Conservation (phyloP, 1,140 invertebrate genomes). For the Chrysomallon squamiferum region DNA sequence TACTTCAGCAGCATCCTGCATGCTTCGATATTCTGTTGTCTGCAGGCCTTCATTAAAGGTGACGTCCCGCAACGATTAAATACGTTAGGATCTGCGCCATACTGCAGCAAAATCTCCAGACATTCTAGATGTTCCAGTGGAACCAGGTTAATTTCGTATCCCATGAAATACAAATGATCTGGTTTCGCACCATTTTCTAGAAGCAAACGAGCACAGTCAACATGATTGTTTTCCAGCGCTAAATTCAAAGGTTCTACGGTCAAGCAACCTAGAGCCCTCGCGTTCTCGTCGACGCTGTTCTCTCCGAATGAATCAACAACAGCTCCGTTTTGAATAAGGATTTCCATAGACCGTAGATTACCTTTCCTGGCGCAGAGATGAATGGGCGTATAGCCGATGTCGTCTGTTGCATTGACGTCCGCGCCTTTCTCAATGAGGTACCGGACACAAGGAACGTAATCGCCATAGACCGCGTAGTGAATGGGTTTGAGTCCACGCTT, state of each 20-base stretch:
- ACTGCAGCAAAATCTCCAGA: constrained; percentile 80
- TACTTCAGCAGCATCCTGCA: constrained; percentile 82
- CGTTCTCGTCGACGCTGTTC: constrained; percentile 26
- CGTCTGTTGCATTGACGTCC: constrained; percentile 85
- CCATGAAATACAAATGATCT: constrained; percentile 77
- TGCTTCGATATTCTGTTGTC: constrained; percentile 47
- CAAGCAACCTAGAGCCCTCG: constrained; percentile 42
- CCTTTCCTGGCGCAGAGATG: constrained; percentile 88
- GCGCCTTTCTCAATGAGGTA: constrained; percentile 68
- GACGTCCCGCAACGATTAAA: constrained; percentile 74
- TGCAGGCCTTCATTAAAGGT: constrained; percentile 75
- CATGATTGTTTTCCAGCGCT: constrained; percentile 86
- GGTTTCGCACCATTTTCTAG: constrained; percentile 75
- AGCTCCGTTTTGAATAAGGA: constrained; percentile 80
- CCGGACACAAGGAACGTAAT: constrained; percentile 78
- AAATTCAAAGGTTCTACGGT: constrained; percentile 57
- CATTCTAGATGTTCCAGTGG: constrained; percentile 76
- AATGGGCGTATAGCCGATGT: constrained; percentile 88
- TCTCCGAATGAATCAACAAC: constrained; percentile 74
- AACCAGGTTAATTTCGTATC: constrained; percentile 87
- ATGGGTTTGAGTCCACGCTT: constrained; percentile 77
- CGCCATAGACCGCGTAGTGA: constrained; percentile 91
- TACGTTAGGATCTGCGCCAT: constrained; percentile 87
- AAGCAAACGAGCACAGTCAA: constrained; percentile 71
- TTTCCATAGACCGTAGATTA: constrained; percentile 67